Evolutionary conservation across 64 coral and sea anemone species (phyloP).

Genomic region (Stichodactyla mertensii): DNA sequence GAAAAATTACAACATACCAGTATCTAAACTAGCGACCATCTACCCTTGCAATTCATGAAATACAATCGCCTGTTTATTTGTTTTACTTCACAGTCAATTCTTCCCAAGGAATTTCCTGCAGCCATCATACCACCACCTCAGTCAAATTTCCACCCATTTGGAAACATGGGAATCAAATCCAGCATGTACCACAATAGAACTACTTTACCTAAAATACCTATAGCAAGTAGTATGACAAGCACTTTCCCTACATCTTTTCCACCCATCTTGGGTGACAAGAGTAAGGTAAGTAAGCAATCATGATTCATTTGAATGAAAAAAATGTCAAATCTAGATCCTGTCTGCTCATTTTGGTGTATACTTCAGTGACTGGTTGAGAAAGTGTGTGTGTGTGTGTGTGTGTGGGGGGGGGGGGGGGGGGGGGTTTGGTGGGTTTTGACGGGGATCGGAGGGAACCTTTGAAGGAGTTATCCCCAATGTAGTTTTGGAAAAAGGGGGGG

Average conservation of each 20-base stretch:
- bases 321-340: not conserved
- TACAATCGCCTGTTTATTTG: not conserved
- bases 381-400: no score
- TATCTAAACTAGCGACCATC: no score
- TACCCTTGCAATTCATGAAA: no score
- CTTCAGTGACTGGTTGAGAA: no score
- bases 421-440: no score
- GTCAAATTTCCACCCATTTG: conserved; percentile 48
- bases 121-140: conserved; percentile 40
- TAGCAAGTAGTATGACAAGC: conserved; percentile 47
- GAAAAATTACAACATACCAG: no score
- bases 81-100: conserved; percentile 37
- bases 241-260: conserved; percentile 83
- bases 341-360: no score
- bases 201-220: conserved; percentile 80
- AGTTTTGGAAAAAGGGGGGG: no score
- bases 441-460: no score
- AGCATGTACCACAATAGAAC: conserved; percentile 51
- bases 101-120: conserved; percentile 76
- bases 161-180: conserved; percentile 25
- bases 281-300: conserved; percentile 50
- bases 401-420: no score
- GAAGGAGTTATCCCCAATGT: no score
- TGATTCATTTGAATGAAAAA: not conserved
- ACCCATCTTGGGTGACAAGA: conserved; percentile 75